Conservation (phyloP, 2,888 invertebrate genomes). For the Phyllotreta striolata region DNA sequence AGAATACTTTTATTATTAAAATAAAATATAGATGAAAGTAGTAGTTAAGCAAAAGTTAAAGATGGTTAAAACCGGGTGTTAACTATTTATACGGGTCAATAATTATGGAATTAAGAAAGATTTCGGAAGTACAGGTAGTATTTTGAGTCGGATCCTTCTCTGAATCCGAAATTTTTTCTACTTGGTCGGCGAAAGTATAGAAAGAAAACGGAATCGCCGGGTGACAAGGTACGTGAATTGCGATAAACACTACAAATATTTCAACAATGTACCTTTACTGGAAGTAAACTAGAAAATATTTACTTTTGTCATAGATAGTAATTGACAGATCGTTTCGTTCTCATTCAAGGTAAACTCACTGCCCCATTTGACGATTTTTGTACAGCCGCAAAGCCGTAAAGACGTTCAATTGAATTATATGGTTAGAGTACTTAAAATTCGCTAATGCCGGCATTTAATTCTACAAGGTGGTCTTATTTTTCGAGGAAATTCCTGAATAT, state of each 20-base stretch:
- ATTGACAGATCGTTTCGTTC: constrained; percentile 42
- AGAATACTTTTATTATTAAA: constrained; percentile 3
- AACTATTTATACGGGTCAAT: too few species aligned
- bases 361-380: constrained; percentile 14
- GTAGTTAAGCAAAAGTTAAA: too few species aligned
- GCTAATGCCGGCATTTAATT: background rate
- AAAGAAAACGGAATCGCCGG: constrained; percentile 37
- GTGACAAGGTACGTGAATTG: constrained; percentile 37
- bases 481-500: too few species aligned
- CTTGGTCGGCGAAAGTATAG: constrained; percentile 12
- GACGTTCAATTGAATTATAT: background rate
- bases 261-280: constrained; percentile 39
- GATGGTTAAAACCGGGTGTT: too few species aligned
- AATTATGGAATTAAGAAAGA: too few species aligned
- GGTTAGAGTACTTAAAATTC: constrained; percentile 1
- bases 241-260: constrained; percentile 41
- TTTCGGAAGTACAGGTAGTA: too few species aligned
- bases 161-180: background rate
- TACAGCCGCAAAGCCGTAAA: background rate
- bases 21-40: background rate
- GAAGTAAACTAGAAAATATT: constrained; percentile 39
- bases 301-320: constrained; percentile 44
- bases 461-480: too few species aligned
- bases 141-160: background rate
- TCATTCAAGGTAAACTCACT: constrained; percentile 33